Conservation (phyloP, 2,888 invertebrate genomes). For the Parnassius smintheus region DNA sequence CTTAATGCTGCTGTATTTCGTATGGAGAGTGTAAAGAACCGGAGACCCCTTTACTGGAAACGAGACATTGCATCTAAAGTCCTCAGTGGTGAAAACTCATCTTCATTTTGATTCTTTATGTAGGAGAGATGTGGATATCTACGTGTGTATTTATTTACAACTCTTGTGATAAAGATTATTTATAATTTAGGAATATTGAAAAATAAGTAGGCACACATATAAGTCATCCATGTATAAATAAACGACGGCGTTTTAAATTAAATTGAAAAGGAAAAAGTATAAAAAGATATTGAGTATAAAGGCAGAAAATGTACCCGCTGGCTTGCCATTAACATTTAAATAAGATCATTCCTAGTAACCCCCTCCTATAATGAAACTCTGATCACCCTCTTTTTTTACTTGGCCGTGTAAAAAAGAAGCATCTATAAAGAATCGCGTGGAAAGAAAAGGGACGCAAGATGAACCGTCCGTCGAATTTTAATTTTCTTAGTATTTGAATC, state of each 20-base stretch:
- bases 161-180: too few species aligned
- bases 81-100: too few species aligned
- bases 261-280: background rate
- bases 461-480: conserved; percentile 79
- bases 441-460: conserved; percentile 48
- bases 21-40: too few species aligned
- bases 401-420: conserved; percentile 32
- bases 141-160: too few species aligned
- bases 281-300: background rate
- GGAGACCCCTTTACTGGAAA: too few species aligned
- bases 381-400: conserved; percentile 66
- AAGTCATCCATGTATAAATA: too few species aligned
- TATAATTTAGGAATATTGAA: too few species aligned
- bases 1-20: too few species aligned
- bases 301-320: background rate
- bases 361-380: conserved; percentile 51
- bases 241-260: background rate
- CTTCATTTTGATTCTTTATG: too few species aligned
- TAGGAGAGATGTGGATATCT: too few species aligned
- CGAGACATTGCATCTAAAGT: too few species aligned
- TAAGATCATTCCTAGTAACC: conserved; percentile 43
- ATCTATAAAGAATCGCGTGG: conserved; percentile 1
- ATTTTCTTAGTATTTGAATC: conserved; percentile 81
- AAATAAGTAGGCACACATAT: too few species aligned
- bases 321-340: conserved; percentile 61